Conservation (phyloP, 2,888 invertebrate species). For the Lasioglossum calceatum region DNA sequence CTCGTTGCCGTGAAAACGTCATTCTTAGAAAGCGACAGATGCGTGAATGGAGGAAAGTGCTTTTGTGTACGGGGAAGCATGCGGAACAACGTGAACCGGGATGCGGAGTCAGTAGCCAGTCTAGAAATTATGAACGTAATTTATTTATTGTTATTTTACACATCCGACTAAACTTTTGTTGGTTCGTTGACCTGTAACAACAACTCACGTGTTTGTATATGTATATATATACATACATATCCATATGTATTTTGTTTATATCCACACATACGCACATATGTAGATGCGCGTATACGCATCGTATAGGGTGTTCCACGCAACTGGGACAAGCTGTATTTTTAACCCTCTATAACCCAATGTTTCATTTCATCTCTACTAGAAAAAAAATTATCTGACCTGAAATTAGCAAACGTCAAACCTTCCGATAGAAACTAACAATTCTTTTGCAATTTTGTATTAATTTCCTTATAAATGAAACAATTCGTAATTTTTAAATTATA, state of each 20-base stretch:
- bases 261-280: background rate
- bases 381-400: background rate
- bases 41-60: constrained; percentile 63
- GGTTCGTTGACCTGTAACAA: constrained; percentile 61
- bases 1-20: constrained; percentile 61
- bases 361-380: background rate
- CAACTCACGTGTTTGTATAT: constrained; percentile 40
- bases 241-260: background rate
- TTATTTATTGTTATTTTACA: constrained; percentile 55
- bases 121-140: constrained; percentile 54
- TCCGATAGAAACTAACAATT: background rate
- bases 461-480: background rate
- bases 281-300: background rate
- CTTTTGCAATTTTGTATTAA: background rate
- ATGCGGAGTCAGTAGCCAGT: constrained; percentile 53
- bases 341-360: background rate
- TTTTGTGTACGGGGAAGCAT: constrained; percentile 57
- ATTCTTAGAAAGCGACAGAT: constrained; percentile 47
- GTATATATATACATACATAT: background rate
- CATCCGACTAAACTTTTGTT: constrained; percentile 51
- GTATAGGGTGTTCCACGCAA: constrained; percentile 2
- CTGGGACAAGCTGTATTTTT: constrained; percentile 4
- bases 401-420: background rate
- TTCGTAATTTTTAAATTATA: background rate
- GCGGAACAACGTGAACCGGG: constrained; percentile 56